A percentile compares a stretch with the other conserved stretches of the same genome.
Evolutionary conservation across 2,797 vertebrate species (phyloP).

Genomic region (Microctenopoma lineatum): DNA sequence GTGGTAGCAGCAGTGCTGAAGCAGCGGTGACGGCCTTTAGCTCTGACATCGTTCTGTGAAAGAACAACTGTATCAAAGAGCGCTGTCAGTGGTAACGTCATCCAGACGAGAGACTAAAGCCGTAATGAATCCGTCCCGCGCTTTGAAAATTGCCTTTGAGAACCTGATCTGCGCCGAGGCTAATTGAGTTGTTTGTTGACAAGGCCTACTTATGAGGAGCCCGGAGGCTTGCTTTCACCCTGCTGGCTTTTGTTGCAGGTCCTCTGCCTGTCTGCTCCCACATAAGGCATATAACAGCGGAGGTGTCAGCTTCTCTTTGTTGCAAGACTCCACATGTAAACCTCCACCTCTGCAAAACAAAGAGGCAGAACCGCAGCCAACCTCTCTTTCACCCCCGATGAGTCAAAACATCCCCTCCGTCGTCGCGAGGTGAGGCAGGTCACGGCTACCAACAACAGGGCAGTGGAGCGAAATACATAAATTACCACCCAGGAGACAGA

Average conservation of each 20-base stretch:
- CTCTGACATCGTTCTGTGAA: constrained; percentile 3
- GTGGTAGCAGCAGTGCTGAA: neutral
- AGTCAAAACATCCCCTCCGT: constrained; percentile 20
- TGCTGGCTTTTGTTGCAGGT: constrained; percentile 28
- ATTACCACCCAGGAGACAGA: constrained; percentile 33
- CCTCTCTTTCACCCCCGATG: constrained; percentile 34
- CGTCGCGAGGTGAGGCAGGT: constrained; percentile 19
- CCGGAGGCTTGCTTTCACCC: constrained; percentile 13
- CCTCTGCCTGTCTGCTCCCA: constrained; percentile 8
- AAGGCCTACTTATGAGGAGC: constrained; percentile 17
- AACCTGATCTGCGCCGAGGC: constrained; percentile 36
- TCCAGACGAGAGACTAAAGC: constrained; percentile 13
- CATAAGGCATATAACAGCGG: neutral
- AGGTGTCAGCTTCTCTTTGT: constrained; percentile 36
- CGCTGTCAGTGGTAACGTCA: constrained; percentile 2
- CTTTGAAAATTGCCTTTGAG: constrained; percentile 57
- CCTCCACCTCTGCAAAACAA: constrained; percentile 22
- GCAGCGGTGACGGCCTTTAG: neutral
- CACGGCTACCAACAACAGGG: constrained; percentile 34
- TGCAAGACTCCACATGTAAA: constrained; percentile 30
- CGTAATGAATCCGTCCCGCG: constrained; percentile 18
- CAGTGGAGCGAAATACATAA: constrained; percentile 35
- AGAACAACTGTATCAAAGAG: constrained; percentile 30
- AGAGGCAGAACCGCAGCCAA: constrained; percentile 43
- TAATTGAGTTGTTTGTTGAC: constrained; percentile 49